Evolutionary conservation across 2,797 vertebrate species (phyloP).

Genomic region (Neoniphon sammara): DNA sequence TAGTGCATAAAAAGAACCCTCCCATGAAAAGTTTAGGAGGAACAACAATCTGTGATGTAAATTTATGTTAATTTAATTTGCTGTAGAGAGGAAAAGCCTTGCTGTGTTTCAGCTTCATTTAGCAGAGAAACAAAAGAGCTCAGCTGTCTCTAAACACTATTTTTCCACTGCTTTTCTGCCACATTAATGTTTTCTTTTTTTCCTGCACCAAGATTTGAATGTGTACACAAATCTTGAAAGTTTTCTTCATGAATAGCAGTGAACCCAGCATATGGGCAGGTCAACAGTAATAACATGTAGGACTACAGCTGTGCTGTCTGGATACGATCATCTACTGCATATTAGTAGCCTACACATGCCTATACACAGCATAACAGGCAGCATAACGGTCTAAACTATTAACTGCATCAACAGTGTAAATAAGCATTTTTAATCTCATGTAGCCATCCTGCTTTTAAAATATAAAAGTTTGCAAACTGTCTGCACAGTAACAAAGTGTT

Average conservation of each 20-base stretch:
- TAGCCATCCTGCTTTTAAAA: too few relatives aligned
- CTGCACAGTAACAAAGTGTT: too few relatives aligned
- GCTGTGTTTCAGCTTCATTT: constrained; percentile 71
- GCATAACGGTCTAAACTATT: too few relatives aligned
- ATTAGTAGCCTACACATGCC: too few relatives aligned
- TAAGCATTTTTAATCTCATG: too few relatives aligned
- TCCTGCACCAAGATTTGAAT: constrained; percentile 12
- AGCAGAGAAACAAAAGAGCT: constrained; percentile 65
- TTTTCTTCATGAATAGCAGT: constrained; percentile 10
- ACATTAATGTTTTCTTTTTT: constrained; percentile 19
- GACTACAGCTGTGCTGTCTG: too few relatives aligned
- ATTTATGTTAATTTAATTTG: constrained; percentile 74
- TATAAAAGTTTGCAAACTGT: too few relatives aligned
- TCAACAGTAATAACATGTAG: too few relatives aligned
- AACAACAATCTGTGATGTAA: constrained; percentile 67
- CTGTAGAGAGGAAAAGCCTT: constrained; percentile 52
- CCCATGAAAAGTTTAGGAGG: constrained; percentile 44
- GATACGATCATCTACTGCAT: too few relatives aligned
- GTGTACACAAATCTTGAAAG: neutral
- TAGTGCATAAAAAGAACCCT: constrained; percentile 48
- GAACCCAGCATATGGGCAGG: neutral
- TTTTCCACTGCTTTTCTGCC: constrained; percentile 45
- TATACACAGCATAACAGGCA: too few relatives aligned
- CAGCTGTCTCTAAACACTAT: constrained; percentile 50
- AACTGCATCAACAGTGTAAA: too few relatives aligned